These are phyloP conservation scores for Ianthella basta DNA, from an alignment of 37 sponge, comb jelly and placozoan species.

Conservation along the genomic window DNA sequence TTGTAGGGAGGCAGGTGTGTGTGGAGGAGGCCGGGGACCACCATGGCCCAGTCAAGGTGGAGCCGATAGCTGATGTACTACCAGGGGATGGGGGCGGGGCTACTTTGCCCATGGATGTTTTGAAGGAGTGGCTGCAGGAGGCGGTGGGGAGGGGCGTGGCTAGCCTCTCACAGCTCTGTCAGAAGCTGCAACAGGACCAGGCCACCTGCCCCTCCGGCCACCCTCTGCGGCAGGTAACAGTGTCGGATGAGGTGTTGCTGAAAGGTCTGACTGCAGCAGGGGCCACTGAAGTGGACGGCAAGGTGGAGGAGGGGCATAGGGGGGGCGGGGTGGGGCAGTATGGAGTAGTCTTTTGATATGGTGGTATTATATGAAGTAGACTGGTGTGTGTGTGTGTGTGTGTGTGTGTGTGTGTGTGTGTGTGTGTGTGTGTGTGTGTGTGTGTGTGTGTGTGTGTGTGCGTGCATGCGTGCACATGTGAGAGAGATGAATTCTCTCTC, in stretches of 20 bases:
- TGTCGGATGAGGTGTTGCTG: neutral
- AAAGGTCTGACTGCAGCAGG: neutral
- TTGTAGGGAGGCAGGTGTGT: neutral
- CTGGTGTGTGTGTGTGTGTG: too few relatives aligned
- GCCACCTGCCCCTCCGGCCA: neutral
- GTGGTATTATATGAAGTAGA: conserved; percentile 27
- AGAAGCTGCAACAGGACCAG: conserved; percentile 45
- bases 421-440: conserved; percentile 7
- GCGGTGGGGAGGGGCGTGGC: conserved; percentile 47
- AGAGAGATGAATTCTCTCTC: neutral
- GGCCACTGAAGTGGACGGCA: neutral
- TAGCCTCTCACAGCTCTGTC: conserved; percentile 41
- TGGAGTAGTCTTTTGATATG: conserved; percentile 7
- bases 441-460: conserved; percentile 18
- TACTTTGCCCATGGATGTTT: neutral
- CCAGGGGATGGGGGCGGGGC: neutral
- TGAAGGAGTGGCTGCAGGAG: conserved; percentile 39
- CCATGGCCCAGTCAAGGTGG: neutral
- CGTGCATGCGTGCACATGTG: neutral
- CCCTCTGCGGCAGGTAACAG: conserved; percentile 1
- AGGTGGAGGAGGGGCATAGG: neutral
- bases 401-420: conserved; percentile 33
- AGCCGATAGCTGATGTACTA: neutral
- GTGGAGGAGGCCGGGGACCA: neutral
- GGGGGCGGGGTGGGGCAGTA: conserved; percentile 22